phyloP scores from a whole-genome alignment of 2,797 vertebrate genomes.

The Gymnoscopelus braueri region DNA sequence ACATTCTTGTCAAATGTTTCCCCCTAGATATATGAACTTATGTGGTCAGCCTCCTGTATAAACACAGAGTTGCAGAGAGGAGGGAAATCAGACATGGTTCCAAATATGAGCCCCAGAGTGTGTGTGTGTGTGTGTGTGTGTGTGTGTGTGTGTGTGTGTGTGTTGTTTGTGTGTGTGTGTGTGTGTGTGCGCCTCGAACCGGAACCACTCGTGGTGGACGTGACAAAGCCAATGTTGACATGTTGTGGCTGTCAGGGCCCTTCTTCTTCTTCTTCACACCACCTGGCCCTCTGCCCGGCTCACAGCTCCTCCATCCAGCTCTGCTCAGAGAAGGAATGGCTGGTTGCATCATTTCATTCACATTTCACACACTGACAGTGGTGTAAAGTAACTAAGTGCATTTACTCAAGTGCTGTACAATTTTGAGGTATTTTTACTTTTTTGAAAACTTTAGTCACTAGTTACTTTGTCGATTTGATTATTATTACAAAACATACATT shows the following conservation, averaged over 20 bases:
- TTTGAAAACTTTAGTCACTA: too few species aligned
- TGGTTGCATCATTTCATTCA: constrained; percentile 4
- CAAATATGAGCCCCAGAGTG: background rate
- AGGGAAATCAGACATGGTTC: background rate
- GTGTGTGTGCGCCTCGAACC: too few species aligned
- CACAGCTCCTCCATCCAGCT: too few species aligned
- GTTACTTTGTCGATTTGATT: too few species aligned
- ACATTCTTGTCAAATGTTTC: background rate
- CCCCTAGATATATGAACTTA: background rate
- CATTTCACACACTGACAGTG: background rate
- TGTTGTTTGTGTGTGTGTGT: too few species aligned
- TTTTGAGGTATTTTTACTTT: too few species aligned
- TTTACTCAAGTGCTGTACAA: too few species aligned
- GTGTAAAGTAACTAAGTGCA: too few species aligned
- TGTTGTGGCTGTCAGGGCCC: background rate
- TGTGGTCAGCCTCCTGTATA: background rate
- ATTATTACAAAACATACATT: too few species aligned
- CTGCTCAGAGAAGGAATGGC: too few species aligned
- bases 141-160: too few species aligned
- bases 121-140: too few species aligned
- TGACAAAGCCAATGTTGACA: background rate
- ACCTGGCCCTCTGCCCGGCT: background rate
- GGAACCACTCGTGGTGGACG: background rate
- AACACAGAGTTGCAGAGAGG: background rate
- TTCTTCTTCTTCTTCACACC: background rate